Base-by-base conservation (phyloP, 2,888 invertebrate genomes). In the Aplocera efformata region DNA sequence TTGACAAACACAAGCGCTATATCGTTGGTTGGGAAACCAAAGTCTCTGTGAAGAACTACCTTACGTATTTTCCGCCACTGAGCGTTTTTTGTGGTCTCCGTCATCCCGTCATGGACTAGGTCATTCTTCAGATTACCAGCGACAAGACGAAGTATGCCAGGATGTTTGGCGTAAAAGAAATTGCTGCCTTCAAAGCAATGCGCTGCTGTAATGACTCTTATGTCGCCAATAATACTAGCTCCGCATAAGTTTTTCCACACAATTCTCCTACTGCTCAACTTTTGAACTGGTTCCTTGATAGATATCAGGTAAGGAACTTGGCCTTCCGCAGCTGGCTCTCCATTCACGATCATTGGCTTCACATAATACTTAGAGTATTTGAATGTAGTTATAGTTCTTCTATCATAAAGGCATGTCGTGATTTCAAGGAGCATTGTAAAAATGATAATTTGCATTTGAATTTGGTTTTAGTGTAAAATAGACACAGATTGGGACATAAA, bases 171-270 rank as follows among this genome's bases (percentile, higher is more conserved):
- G 42, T 65, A 75, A 29, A 44, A 66, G 45, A 72, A 80, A 7
- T 65, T n/a, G 5, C 68, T 48, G 0, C 27, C 39, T 57, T 83
- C 83, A 46, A 84, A 84, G 51, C 82, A 83, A 27, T 84, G 82
- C 0, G 81, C 83, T 0, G 83, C 82, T 1, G 82, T 71, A 0
- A 83, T 31, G 0, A 83, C 71, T 9, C 54, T 67, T 0, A 2
- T 3, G 0, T 31, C n/a, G 3, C 57, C 35, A 6, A 84, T 75
- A 1, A 83, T 84, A 36, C 68, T 76, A 0, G 76, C 82, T 0
- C 83, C 81, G 9, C 83, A 84, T 0, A 81, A 22, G 28, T 73
- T 78, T 0, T 33, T 52, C 81, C 81, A 83, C 0, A 68, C 10
- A 0, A 28, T 10, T 1, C 46, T 44, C 0, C 41, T 24, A 0